Evolutionary conservation across 2,797 vertebrate species (phyloP).

Genomic region (Pelodytes ibericus): DNA sequence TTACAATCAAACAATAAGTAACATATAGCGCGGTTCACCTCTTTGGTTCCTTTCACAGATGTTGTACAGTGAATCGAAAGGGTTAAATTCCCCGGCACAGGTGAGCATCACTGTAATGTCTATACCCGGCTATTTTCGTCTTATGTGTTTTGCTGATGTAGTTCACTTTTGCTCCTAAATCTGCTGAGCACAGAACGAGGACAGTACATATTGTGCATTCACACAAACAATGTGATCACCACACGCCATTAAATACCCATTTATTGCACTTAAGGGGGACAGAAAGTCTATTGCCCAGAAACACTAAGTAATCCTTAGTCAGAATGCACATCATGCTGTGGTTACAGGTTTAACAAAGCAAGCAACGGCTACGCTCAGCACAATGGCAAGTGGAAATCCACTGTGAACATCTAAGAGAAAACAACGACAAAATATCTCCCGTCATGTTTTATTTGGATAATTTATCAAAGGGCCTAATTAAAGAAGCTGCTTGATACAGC

Average conservation of each 20-base stretch:
- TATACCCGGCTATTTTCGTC: background rate
- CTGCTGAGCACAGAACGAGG: background rate
- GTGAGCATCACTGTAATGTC: background rate
- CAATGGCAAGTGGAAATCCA: background rate
- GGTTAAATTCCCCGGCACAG: background rate
- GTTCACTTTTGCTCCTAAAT: background rate
- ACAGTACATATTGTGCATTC: conserved; percentile 20
- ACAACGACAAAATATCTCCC: background rate
- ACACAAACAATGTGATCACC: background rate
- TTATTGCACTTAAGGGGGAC: background rate
- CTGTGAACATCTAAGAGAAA: background rate
- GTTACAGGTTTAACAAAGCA: background rate
- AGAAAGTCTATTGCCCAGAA: background rate
- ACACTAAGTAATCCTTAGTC: background rate
- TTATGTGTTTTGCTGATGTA: conserved; percentile 21
- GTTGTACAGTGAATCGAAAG: background rate
- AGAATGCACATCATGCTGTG: background rate
- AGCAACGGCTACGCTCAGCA: background rate
- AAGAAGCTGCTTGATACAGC: background rate
- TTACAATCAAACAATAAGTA: no score
- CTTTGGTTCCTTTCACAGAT: no score
- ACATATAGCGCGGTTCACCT: no score
- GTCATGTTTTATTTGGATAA: background rate
- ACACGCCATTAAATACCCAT: conserved; percentile 8
- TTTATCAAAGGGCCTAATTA: background rate